These are phyloP conservation scores for Epistrophella euchroma DNA, from an alignment of 2,888 invertebrate species.

Conservation along the genomic window DNA sequence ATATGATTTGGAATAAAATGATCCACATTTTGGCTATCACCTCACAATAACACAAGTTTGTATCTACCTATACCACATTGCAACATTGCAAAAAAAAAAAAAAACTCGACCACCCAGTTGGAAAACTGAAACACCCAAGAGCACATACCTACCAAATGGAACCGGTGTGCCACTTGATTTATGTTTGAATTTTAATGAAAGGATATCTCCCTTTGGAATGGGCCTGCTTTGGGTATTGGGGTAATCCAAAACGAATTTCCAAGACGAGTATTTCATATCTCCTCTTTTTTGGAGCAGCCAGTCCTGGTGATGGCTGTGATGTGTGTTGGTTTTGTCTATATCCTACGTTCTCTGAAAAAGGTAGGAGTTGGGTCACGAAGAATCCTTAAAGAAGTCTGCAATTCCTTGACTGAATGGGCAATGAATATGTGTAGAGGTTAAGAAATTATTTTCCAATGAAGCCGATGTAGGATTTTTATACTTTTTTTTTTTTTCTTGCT, in stretches of 20 bases:
- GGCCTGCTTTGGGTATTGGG: background rate
- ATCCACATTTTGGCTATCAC: constrained; percentile 25
- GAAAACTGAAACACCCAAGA: constrained; percentile 13
- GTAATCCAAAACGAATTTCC: constrained; percentile 49
- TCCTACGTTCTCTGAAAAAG: background rate
- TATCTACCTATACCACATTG: constrained; percentile 13
- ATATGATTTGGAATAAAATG: constrained; percentile 20
- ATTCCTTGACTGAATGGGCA: constrained; percentile 2
- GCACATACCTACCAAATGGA: background rate
- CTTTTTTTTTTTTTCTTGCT: background rate
- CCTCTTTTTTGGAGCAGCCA: background rate
- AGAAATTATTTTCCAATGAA: constrained; percentile 4
- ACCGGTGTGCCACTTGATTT: constrained; percentile 67
- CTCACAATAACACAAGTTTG: constrained; percentile 51
- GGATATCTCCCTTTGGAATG: constrained; percentile 50
- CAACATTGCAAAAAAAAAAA: constrained; percentile 16
- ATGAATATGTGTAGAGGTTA: background rate
- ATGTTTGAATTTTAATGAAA: constrained; percentile 74
- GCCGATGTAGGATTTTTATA: background rate
- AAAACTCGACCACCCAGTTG: background rate
- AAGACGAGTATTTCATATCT: constrained; percentile 62
- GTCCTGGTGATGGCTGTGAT: background rate
- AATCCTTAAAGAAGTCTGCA: background rate
- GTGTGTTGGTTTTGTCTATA: constrained; percentile 12
- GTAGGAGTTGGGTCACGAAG: background rate